Evolutionary conservation across 2,888 invertebrate genomes (phyloP).

Genomic region (Sphecodes monilicornis): DNA sequence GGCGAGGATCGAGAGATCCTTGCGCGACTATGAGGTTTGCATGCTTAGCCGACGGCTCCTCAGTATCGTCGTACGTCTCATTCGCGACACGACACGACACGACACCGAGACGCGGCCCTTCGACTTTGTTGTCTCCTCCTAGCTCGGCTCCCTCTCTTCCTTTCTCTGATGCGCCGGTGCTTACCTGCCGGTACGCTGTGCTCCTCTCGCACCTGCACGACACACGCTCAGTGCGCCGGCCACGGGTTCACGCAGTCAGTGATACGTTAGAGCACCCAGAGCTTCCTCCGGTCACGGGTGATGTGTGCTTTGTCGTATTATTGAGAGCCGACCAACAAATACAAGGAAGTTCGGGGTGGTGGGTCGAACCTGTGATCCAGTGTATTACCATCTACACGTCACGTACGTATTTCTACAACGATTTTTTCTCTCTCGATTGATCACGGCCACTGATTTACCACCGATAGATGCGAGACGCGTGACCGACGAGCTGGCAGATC

Average conservation of each 20-base stretch:
- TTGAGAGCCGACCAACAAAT: slow-evolving; percentile 20
- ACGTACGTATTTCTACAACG: slow-evolving; percentile 31
- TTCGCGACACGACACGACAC: slow-evolving; percentile 67
- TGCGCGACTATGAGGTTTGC: slow-evolving; percentile 80
- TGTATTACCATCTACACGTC: not conserved
- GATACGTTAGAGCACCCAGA: slow-evolving; percentile 17
- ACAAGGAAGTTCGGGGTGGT: slow-evolving; percentile 31
- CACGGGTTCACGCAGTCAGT: slow-evolving; percentile 27
- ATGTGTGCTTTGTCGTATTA: slow-evolving; percentile 42
- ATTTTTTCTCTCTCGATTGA: not conserved
- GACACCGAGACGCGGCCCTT: slow-evolving; percentile 55
- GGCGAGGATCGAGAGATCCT: slow-evolving; percentile 55
- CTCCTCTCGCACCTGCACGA: not conserved
- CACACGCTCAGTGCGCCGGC: slow-evolving; percentile 9
- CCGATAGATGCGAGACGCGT: slow-evolving; percentile 6
- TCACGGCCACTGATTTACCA: not conserved
- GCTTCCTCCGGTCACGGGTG: slow-evolving; percentile 39
- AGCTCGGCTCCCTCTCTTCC: not conserved
- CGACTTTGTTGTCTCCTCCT: slow-evolving; percentile 6
- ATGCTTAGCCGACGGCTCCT: slow-evolving; percentile 79
- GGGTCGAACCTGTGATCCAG: not conserved
- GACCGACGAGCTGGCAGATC: not conserved
- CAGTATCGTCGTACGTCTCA: slow-evolving; percentile 83
- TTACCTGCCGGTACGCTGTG: not conserved
- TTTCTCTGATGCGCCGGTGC: slow-evolving; percentile 14